Evolutionary conservation across 2,113 vertebrate species (phyloP).

Genomic region (Dunckerocampus dactyliophorus): DNA sequence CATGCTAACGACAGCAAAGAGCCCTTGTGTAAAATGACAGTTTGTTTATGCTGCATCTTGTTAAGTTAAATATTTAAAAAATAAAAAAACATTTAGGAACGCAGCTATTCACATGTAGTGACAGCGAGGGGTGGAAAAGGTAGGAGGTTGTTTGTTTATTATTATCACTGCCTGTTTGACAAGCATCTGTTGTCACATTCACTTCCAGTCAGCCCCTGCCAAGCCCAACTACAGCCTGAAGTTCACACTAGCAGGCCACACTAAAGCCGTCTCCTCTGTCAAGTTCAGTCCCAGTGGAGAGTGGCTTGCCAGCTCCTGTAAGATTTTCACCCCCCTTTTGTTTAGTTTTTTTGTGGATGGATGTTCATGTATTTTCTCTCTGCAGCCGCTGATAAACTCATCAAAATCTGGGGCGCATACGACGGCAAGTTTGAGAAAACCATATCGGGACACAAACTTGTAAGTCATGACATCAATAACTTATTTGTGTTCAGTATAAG

Average conservation of each 20-base stretch:
- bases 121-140: too few species aligned
- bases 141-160: too few species aligned
- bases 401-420: constrained; percentile 98
- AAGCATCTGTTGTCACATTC: constrained; percentile 1
- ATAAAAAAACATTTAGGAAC: too few species aligned
- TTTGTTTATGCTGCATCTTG: too few species aligned
- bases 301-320: constrained; percentile 97
- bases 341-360: background rate
- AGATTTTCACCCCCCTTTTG: constrained; percentile 56
- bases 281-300: constrained; percentile 98
- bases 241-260: constrained; percentile 95
- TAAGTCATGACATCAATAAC: constrained; percentile 66
- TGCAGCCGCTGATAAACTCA: constrained; percentile 95
- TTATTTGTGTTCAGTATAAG: background rate
- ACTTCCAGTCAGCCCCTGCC: constrained; percentile 83
- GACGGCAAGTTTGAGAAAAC: constrained; percentile 99
- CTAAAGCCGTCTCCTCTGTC: constrained; percentile 95
- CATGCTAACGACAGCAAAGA: too few species aligned
- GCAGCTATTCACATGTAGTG: too few species aligned
- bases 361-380: constrained; percentile 10
- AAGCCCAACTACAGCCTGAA: constrained; percentile 98
- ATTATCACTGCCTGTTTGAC: background rate
- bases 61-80: too few species aligned
- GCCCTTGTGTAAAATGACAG: too few species aligned
- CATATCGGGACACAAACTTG: constrained; percentile 95